Conservation (phyloP, 2,797 vertebrate genomes). For the Anguilla obscura region DNA sequence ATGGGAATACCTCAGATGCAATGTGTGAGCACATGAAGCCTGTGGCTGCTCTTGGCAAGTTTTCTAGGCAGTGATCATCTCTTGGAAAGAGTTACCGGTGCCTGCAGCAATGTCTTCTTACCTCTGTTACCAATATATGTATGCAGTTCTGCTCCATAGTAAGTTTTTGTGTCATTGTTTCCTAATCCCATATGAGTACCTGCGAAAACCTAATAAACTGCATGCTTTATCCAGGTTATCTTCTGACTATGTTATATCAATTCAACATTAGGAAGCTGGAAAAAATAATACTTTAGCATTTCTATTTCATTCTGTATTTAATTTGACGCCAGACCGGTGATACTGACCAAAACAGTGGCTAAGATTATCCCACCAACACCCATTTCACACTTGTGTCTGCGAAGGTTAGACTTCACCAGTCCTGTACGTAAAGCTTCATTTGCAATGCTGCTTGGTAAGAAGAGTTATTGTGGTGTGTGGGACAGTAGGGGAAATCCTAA, state of each 20-base stretch:
- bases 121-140: conserved; percentile 20
- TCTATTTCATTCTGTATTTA: neutral
- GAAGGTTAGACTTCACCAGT: neutral
- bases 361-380: neutral
- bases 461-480: neutral
- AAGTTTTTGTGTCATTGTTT: neutral
- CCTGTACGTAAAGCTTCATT: conserved; percentile 10
- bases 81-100: conserved; percentile 13
- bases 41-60: neutral
- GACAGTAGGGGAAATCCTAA: neutral
- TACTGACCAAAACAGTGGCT: neutral
- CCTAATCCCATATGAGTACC: neutral
- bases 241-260: neutral
- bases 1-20: conserved; percentile 34
- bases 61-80: conserved; percentile 22
- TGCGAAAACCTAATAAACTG: neutral
- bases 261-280: neutral
- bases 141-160: neutral
- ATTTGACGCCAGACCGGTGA: neutral
- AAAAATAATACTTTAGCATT: neutral
- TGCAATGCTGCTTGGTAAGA: neutral
- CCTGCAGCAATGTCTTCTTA: conserved; percentile 1
- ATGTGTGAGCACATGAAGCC: neutral
- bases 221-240: neutral
- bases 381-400: conserved; percentile 14